A percentile compares a stretch with the other conserved stretches of the same genome.
Evolutionary conservation across 2,113 vertebrate genomes (phyloP).

Genomic region (Embiotoca jacksoni): DNA sequence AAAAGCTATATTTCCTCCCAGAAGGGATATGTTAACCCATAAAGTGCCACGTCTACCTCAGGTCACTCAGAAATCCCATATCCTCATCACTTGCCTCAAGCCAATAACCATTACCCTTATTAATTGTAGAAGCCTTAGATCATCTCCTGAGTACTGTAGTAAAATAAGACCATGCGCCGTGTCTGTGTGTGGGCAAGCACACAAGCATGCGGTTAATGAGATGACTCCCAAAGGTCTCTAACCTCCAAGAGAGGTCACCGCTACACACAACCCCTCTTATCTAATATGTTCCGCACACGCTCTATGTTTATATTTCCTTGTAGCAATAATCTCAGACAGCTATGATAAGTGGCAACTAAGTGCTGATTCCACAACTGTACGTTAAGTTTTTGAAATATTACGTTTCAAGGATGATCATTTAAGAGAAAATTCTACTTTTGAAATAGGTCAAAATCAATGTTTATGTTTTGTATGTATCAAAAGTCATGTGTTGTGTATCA

Average conservation of each 20-base stretch:
- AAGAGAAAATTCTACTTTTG: background rate
- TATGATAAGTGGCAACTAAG: constrained; percentile 15
- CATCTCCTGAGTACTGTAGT: constrained; percentile 65
- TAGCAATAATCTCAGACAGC: constrained; percentile 29
- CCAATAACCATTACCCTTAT: constrained; percentile 77
- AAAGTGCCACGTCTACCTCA: constrained; percentile 57
- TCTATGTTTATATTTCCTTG: constrained; percentile 17
- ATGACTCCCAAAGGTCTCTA: constrained; percentile 66
- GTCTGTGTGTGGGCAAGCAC: constrained; percentile 36
- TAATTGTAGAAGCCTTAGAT: constrained; percentile 63
- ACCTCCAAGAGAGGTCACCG: constrained; percentile 55
- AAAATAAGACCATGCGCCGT: constrained; percentile 43
- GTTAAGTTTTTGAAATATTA: background rate
- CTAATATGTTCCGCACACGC: constrained; percentile 30
- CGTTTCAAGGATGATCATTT: background rate
- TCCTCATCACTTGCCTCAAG: constrained; percentile 52
- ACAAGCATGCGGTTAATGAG: constrained; percentile 47
- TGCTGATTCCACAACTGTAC: background rate
- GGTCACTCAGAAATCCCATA: constrained; percentile 58
- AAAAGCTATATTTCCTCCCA: constrained; percentile 59
- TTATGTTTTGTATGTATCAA: background rate
- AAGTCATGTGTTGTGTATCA: background rate
- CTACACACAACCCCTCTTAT: constrained; percentile 36
- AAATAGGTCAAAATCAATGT: background rate
- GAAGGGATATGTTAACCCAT: constrained; percentile 57